Evolutionary conservation across 2,113 vertebrate species (phyloP).

Genomic region (Anarhynchus alexandrinus): DNA sequence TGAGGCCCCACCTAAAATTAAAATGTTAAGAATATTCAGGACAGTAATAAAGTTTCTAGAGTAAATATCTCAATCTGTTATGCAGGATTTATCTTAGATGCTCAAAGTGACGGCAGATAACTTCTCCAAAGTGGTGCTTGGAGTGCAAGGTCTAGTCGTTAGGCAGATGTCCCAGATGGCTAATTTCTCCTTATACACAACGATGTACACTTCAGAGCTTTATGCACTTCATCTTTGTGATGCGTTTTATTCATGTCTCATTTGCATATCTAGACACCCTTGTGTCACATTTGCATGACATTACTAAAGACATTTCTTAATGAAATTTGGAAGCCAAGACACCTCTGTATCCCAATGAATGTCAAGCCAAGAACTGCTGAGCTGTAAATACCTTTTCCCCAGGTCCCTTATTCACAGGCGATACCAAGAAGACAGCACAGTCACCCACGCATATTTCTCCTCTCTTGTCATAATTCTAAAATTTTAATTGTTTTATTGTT

Average conservation of each 20-base stretch:
- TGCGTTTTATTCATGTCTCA: neutral
- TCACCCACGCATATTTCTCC: neutral
- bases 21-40: neutral
- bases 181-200: neutral
- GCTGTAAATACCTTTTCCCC: neutral
- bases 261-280: neutral
- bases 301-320: neutral
- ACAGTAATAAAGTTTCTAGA: neutral
- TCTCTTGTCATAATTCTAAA: neutral
- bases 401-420: neutral
- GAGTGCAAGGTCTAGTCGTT: neutral
- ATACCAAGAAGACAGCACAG: neutral
- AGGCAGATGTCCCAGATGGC: neutral
- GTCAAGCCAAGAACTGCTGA: neutral
- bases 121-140: neutral
- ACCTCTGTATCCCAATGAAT: neutral
- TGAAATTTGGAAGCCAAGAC: neutral
- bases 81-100: neutral
- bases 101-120: neutral
- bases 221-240: neutral
- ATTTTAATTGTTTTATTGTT: neutral
- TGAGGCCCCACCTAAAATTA: neutral
- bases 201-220: rapidly evolving
- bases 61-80: neutral
- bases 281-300: neutral